These are phyloP conservation scores for Drosophila kurseongensis DNA, from an alignment of 1,140 invertebrate genomes.

Conservation along the genomic window DNA sequence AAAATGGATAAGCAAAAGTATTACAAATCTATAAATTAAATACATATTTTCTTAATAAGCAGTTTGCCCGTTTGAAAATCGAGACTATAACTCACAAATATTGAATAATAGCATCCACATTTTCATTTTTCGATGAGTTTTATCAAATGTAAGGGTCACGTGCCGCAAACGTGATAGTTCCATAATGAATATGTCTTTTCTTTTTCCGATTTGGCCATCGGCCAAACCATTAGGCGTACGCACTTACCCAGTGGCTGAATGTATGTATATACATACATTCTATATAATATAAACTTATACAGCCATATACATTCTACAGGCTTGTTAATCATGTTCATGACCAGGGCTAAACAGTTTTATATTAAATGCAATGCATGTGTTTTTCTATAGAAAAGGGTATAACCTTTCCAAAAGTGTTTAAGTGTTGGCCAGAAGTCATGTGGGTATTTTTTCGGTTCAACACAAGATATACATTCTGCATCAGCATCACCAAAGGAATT, in stretches of 20 bases:
- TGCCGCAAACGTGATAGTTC: slow-evolving; percentile 53
- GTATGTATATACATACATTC: neutral
- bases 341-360: slow-evolving; percentile 25
- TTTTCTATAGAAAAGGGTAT: too few relatives aligned
- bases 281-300: neutral
- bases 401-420: neutral
- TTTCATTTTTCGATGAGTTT: neutral
- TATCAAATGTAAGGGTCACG: slow-evolving; percentile 23
- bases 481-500: too few relatives aligned
- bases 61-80: neutral
- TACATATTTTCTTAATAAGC: neutral
- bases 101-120: neutral
- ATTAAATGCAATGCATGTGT: slow-evolving; percentile 22
- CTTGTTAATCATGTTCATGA: slow-evolving; percentile 20
- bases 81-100: neutral
- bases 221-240: slow-evolving; percentile 33
- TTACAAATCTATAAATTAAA: too few relatives aligned
- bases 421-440: too few relatives aligned
- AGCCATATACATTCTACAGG: neutral
- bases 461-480: too few relatives aligned
- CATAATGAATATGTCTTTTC: slow-evolving; percentile 45
- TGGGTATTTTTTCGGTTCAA: too few relatives aligned
- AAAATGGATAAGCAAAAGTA: too few relatives aligned
- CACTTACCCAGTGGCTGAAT: neutral
- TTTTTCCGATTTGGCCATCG: slow-evolving; percentile 23